Conservation (phyloP, 2,113 vertebrate genomes). For the Phrynosoma blainvillii region DNA sequence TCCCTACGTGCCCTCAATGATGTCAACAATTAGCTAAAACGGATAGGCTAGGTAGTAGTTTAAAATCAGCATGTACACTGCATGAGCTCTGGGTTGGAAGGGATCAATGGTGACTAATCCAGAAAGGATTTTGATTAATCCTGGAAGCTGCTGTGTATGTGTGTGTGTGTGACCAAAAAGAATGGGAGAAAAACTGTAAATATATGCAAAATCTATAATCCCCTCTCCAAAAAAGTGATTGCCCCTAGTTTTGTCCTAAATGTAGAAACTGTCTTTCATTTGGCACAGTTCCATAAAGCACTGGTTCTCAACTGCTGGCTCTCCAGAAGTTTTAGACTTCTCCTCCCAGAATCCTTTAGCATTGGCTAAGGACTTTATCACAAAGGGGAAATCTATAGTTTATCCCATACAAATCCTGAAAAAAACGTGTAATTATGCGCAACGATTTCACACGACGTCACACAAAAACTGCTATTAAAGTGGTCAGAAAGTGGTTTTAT, state of each 20-base stretch:
- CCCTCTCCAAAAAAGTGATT: neutral
- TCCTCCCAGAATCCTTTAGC: too few species aligned
- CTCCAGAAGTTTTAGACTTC: too few species aligned
- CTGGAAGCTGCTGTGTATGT: neutral
- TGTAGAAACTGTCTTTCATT: neutral
- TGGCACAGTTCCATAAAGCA: too few species aligned
- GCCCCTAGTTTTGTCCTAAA: neutral
- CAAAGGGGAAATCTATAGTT: too few species aligned
- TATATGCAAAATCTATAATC: neutral
- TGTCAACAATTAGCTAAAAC: neutral
- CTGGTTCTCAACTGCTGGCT: too few species aligned
- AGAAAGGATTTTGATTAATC: neutral
- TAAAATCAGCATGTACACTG: neutral
- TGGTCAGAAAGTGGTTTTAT: too few species aligned
- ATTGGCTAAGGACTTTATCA: too few species aligned
- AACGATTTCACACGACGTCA: too few species aligned
- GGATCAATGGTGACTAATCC: neutral
- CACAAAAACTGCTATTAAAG: too few species aligned
- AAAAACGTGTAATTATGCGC: too few species aligned
- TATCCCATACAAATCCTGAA: too few species aligned
- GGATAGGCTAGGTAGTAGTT: too few species aligned
- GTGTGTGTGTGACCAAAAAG: neutral
- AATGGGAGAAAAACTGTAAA: neutral
- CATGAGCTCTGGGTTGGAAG: neutral
- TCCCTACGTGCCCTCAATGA: neutral